A percentile compares a stretch with the other conserved stretches of the same genome.
Conservation (phyloP, 2,113 vertebrate species). For the Forbesichthys papilliferus region DNA sequence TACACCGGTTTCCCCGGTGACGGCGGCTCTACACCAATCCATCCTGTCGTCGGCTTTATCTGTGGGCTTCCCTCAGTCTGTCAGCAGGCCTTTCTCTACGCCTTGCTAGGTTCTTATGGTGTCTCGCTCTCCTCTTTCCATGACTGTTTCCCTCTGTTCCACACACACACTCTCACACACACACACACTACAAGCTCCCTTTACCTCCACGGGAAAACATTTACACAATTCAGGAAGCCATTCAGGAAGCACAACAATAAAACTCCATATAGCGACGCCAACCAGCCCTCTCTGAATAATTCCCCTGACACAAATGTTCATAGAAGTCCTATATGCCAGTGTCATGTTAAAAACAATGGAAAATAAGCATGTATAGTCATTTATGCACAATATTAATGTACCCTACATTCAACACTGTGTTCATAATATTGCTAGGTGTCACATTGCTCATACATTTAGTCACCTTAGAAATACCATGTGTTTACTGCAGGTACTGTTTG, state of each 20-base stretch:
- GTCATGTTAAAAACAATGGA: not conserved
- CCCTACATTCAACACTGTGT: not conserved
- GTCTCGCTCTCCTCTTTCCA: not conserved
- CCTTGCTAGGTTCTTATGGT: not conserved
- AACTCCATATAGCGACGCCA: not conserved
- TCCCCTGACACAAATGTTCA: not conserved
- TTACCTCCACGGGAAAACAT: slow-evolving; percentile 33
- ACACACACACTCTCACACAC: not conserved
- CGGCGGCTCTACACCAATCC: slow-evolving; percentile 17
- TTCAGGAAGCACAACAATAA: slow-evolving; percentile 10
- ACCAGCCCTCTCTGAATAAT: not conserved
- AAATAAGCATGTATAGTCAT: too few species aligned
- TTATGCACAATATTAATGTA: not conserved
- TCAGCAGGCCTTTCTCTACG: not conserved
- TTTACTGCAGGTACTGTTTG: slow-evolving; percentile 13
- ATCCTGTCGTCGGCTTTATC: not conserved
- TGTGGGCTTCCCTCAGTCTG: not conserved
- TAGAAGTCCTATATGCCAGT: not conserved
- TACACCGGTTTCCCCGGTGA: slow-evolving; percentile 51
- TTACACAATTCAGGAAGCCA: slow-evolving; percentile 22
- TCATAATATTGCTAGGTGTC: not conserved
- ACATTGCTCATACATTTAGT: not conserved
- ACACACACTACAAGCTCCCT: not conserved
- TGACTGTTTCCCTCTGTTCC: not conserved
- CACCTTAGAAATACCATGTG: slow-evolving; percentile 17